Evolutionary conservation across 2,888 invertebrate genomes (phyloP), one percentile per base, ranked within the genome.

Genomic region (Lasioglossum figueresi): DNA sequence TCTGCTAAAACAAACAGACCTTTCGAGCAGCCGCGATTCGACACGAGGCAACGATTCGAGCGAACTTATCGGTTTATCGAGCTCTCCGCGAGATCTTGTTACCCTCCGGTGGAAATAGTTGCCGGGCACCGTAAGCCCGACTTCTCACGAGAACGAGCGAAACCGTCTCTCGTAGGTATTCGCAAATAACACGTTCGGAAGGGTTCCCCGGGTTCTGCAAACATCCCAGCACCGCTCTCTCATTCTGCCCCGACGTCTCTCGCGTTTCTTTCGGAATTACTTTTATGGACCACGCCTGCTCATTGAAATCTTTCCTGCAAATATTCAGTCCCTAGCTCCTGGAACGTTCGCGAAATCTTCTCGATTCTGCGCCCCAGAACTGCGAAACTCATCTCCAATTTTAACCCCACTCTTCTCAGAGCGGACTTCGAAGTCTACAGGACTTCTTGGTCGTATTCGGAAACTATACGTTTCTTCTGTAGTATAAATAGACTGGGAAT

Each of bases 171-270:
- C 85, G 85, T 85, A 87, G 90, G 90, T 87, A 89, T 91, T 91
- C 89, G 90, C 90, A 91, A 91, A 91, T 91, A 91, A 91, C 87
- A 91, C 89, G 90, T 91, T 90, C 78, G 87, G 84, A 79, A 90
- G 86, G 90, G 83, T 84, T 82, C 75, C 70, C 82, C 72, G 81
- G 89, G 88, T 85, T 90, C 90, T 89, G 90, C 90, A 90, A 90
- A 90, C 89, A 90, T 91, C 86, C 83, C 84, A 82, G 87, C 76
- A 80, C 88, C 89, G 85, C 87, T 88, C 91, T 90, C 84, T 90
- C 87, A 87, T 88, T 83, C 86, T 10, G 78, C 73, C 43, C 72
- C 74, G 34, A 72, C 76, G 59, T 85, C 84, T 85, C 84, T 48
- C 63, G 80, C 83, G 72, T 82, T 86, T 86, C 80, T 87, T 89